Conservation (phyloP, 1,140 invertebrate genomes). For the Subanguina moxae region DNA sequence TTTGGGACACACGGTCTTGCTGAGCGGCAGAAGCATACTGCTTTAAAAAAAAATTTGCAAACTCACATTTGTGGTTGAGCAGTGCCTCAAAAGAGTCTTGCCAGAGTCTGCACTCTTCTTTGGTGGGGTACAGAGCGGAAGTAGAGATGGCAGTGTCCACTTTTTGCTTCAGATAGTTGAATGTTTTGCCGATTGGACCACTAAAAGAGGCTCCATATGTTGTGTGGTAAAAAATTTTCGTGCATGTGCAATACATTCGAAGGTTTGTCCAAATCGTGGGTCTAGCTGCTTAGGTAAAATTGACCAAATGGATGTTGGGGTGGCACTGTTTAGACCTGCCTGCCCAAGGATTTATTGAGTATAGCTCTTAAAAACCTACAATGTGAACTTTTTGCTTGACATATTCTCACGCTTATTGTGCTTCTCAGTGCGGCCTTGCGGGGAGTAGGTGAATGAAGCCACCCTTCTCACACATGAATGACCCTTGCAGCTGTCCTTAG, state of each 20-base stretch:
- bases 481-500: too few species aligned
- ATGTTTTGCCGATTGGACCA: slow-evolving; percentile 31
- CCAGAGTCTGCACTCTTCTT: slow-evolving; percentile 39
- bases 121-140: slow-evolving; percentile 36
- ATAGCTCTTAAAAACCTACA: too few species aligned
- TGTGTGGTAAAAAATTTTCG: background rate
- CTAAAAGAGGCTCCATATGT: slow-evolving; percentile 19
- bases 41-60: background rate
- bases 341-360: too few species aligned
- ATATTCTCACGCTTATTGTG: slow-evolving; percentile 3
- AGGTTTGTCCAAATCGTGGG: too few species aligned
- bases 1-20: too few species aligned
- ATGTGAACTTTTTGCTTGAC: slow-evolving; percentile 9
- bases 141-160: slow-evolving; percentile 39
- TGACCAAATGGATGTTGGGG: too few species aligned
- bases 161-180: slow-evolving; percentile 33
- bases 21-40: background rate
- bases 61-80: slow-evolving; percentile 41
- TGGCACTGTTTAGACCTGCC: too few species aligned
- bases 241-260: too few species aligned
- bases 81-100: slow-evolving; percentile 47
- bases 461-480: slow-evolving; percentile 15
- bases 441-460: slow-evolving; percentile 28
- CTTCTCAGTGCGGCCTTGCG: slow-evolving; percentile 10
- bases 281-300: too few species aligned